Percentiles rank a stretch among this genome's conserved stretches.
Conservation (phyloP, 2,113 vertebrate genomes). For the Istiophorus platypterus region DNA sequence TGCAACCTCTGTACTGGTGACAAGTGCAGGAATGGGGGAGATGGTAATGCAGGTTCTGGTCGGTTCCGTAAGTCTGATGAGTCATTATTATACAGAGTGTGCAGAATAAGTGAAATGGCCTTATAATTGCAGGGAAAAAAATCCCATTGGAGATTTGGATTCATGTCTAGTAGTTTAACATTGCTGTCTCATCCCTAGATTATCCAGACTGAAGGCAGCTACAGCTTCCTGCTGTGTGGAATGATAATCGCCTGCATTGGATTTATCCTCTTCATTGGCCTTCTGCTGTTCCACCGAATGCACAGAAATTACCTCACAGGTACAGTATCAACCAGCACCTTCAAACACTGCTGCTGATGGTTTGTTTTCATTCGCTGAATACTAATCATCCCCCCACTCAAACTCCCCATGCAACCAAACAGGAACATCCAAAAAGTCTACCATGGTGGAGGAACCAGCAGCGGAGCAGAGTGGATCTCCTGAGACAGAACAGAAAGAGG, state of each 20-base stretch:
- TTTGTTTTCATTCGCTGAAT: slow-evolving; percentile 17
- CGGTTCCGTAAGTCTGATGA: slow-evolving; percentile 88
- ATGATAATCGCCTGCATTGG: slow-evolving; percentile 91
- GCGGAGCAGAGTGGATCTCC: slow-evolving; percentile 54
- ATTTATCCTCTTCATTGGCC: slow-evolving; percentile 88
- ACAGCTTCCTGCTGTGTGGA: slow-evolving; percentile 95
- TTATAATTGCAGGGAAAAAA: slow-evolving; percentile 20
- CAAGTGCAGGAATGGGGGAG: slow-evolving; percentile 92
- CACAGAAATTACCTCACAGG: slow-evolving; percentile 89
- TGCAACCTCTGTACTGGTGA: slow-evolving; percentile 94
- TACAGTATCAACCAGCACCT: slow-evolving; percentile 67
- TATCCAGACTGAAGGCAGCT: slow-evolving; percentile 91
- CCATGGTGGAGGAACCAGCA: slow-evolving; percentile 76
- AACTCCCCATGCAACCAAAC: slow-evolving; percentile 15
- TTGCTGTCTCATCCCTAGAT: slow-evolving; percentile 81
- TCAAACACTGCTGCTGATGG: not conserved
- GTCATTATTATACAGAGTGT: not conserved
- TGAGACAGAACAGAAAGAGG: slow-evolving; percentile 55
- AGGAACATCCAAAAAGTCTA: slow-evolving; percentile 79
- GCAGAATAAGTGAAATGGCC: slow-evolving; percentile 5
- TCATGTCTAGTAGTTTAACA: slow-evolving; percentile 27
- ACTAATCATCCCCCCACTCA: not conserved
- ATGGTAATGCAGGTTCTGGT: slow-evolving; percentile 95
- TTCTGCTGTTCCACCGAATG: slow-evolving; percentile 92
- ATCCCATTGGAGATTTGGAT: slow-evolving; percentile 4